Evolutionary conservation across 2,113 vertebrate genomes (phyloP), one percentile per base, ranked within the genome.

Genomic region (Galemys pyrenaicus): DNA sequence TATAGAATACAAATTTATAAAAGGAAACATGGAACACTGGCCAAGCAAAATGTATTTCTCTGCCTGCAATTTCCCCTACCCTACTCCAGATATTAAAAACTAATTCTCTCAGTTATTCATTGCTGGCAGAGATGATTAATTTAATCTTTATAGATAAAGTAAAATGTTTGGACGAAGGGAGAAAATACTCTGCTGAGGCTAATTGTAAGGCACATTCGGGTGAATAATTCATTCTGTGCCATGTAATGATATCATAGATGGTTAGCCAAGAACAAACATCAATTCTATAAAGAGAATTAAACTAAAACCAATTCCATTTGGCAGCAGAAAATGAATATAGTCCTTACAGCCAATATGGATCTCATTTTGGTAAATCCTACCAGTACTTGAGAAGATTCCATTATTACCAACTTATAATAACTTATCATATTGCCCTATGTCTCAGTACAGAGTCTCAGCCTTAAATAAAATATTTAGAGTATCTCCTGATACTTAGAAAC

Each of bases 111-210:
- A 41, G 85, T 92, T 95, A 96, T 96, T 96, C 92, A 96, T 92
- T 90, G 85, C 91, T 96, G 88, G 78, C 88, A 95, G 85, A 94
- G 92, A 92, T 94, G 91, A 96, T 95, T 96, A 96, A 97, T 96
- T 97, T 96, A 96, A 96, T 95, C 95, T 96, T 94, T 88, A 83
- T 32, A 96, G 95, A 94, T 96, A 96, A 86, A 97, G 88, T 95
- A 92, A 96, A 96, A 96, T 91, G 92, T 95, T 97, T 96, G 97
- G 85, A 91, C 8, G 20, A 95, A 96, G 96, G 87, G 64, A 96
- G 58, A 51, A 95, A 92, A 96, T 83, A 87, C 64, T 92, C 74
- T 71, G 68, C 88, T 71, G 85, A 95, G 84, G 88, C 95, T 95
- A 97, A 97, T 91, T 94, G 91, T 85, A 83, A 97, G 96, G 90